These are phyloP conservation scores for Ceyx melanurus DNA, from an alignment of 2,113 vertebrate species.

Conservation along the genomic window DNA sequence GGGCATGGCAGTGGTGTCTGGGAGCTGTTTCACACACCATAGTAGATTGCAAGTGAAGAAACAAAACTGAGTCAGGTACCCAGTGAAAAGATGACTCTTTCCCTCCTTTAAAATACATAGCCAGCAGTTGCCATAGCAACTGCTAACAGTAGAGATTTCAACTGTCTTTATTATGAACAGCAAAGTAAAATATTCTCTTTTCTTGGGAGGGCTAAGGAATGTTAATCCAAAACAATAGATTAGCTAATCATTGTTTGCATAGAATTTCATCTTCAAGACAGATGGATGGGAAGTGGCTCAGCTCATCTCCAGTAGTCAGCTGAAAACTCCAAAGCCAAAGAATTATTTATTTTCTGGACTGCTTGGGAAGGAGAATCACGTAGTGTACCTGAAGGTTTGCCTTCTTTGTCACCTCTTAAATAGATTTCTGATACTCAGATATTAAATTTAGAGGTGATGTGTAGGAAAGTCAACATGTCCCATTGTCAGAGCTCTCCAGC, in stretches of 20 bases:
- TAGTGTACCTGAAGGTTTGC: background rate
- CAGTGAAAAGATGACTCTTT: slow-evolving; percentile 35
- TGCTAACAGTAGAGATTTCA: slow-evolving; percentile 52
- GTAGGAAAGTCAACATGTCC: background rate
- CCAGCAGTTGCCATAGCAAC: slow-evolving; percentile 73
- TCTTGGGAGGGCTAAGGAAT: slow-evolving; percentile 38
- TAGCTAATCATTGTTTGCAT: background rate
- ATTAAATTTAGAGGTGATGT: background rate
- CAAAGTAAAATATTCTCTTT: slow-evolving; percentile 63
- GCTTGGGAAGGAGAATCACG: background rate
- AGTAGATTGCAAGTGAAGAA: slow-evolving; percentile 34
- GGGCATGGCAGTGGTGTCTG: background rate
- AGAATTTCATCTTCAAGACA: background rate
- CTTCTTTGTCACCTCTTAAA: background rate
- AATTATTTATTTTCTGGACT: background rate
- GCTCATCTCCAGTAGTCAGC: background rate
- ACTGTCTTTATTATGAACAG: slow-evolving; percentile 54
- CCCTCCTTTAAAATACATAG: slow-evolving; percentile 46
- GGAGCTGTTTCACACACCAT: background rate
- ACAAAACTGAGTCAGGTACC: slow-evolving; percentile 39
- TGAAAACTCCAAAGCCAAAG: background rate
- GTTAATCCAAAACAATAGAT: background rate
- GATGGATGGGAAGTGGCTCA: background rate
- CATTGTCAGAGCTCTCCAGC: background rate
- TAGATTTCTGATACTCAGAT: background rate